These are phyloP conservation scores for Neoaliturus tenellus DNA, from an alignment of 2,888 invertebrate genomes.

Conservation along the genomic window DNA sequence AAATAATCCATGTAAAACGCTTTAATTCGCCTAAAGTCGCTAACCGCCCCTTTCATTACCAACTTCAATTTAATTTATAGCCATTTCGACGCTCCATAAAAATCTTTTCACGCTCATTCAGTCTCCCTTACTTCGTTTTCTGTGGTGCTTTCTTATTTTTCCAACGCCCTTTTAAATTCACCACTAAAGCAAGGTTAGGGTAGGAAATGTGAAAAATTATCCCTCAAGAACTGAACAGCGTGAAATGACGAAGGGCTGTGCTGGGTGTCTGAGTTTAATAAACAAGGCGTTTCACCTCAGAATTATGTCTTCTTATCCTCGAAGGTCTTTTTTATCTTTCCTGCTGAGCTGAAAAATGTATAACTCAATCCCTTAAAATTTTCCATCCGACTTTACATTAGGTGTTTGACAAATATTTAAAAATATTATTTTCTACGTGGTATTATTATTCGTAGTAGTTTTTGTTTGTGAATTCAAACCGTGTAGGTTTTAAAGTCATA, in stretches of 20 bases:
- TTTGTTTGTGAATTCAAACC: too few relatives aligned
- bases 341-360: neutral
- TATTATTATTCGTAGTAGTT: too few relatives aligned
- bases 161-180: neutral
- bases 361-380: too few relatives aligned
- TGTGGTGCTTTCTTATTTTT: conserved; percentile 41
- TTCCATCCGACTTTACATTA: too few relatives aligned
- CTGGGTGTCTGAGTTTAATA: conserved; percentile 31
- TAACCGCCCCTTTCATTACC: conserved; percentile 43
- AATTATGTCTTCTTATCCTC: conserved; percentile 47
- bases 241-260: conserved; percentile 38
- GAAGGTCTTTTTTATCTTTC: conserved; percentile 32
- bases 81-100: conserved; percentile 54
- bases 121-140: conserved; percentile 47
- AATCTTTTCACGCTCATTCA: conserved; percentile 49
- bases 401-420: too few relatives aligned
- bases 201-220: conserved; percentile 51
- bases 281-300: conserved; percentile 48
- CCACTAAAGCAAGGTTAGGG: conserved; percentile 43
- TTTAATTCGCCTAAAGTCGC: conserved; percentile 26
- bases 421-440: too few relatives aligned
- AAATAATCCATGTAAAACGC: conserved; percentile 4
- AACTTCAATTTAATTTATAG: conserved; percentile 45
- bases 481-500: too few relatives aligned
- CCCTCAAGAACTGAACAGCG: conserved; percentile 29